phyloP scores from a whole-genome alignment of 2,113 vertebrate genomes.

The Pholis gunnellus region DNA sequence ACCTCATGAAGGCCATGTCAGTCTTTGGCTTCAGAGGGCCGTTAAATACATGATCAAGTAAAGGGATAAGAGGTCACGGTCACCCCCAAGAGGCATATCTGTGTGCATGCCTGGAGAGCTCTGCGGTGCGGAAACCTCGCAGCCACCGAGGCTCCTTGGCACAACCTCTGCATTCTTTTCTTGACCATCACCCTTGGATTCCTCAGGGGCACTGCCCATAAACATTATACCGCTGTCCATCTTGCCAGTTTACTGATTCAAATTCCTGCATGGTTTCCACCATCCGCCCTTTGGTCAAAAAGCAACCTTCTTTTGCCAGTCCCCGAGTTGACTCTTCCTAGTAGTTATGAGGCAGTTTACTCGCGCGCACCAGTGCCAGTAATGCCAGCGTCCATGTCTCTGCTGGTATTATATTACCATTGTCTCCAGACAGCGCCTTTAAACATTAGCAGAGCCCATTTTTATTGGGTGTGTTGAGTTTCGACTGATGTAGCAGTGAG shows the following conservation, averaged over 20 bases:
- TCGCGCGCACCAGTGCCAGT: constrained; percentile 47
- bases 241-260: constrained; percentile 70
- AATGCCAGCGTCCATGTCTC: constrained; percentile 64
- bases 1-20: constrained; percentile 2
- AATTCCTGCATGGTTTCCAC: constrained; percentile 75
- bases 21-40: constrained; percentile 10
- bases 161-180: constrained; percentile 71
- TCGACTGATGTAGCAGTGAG: constrained; percentile 67
- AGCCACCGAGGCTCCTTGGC: constrained; percentile 72
- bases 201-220: constrained; percentile 73
- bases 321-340: constrained; percentile 53
- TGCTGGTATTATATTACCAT: constrained; percentile 71
- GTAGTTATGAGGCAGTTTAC: constrained; percentile 64
- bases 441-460: constrained; percentile 72
- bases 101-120: constrained; percentile 51
- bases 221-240: constrained; percentile 58
- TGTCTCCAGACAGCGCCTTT: constrained; percentile 76
- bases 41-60: constrained; percentile 50
- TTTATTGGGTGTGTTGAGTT: constrained; percentile 77
- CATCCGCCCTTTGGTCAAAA: constrained; percentile 70
- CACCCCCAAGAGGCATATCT: constrained; percentile 53
- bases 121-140: constrained; percentile 64
- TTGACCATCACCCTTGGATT: constrained; percentile 79
- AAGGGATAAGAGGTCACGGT: constrained; percentile 56
- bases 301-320: constrained; percentile 58